phyloP scores from a whole-genome alignment of 2,888 invertebrate genomes.

The Andrena marginata region DNA sequence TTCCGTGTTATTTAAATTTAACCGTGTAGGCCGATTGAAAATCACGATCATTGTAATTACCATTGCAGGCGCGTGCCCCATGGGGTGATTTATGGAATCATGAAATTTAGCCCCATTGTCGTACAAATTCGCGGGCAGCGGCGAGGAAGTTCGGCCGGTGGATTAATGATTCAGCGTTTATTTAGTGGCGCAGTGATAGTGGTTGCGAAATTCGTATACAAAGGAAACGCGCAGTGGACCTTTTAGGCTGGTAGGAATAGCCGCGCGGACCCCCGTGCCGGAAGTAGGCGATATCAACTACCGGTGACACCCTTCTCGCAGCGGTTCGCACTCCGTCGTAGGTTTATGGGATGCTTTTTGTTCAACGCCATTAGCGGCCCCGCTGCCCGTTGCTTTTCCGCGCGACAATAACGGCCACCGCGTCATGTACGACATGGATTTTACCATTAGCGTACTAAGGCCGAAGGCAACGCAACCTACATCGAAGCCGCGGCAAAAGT shows the following conservation, averaged over 20 bases:
- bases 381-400: slow-evolving; percentile 60
- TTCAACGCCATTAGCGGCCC: slow-evolving; percentile 58
- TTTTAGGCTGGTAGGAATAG: slow-evolving; percentile 58
- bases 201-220: slow-evolving; percentile 53
- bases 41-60: slow-evolving; percentile 65
- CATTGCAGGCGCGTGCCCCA: slow-evolving; percentile 24
- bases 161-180: slow-evolving; percentile 66
- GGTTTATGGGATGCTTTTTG: slow-evolving; percentile 67
- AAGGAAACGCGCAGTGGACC: slow-evolving; percentile 62
- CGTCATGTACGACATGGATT: slow-evolving; percentile 62
- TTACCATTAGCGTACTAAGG: slow-evolving; percentile 49
- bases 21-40: slow-evolving; percentile 55
- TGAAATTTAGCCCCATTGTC: slow-evolving; percentile 65
- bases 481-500: slow-evolving; percentile 41
- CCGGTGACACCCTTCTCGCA: slow-evolving; percentile 56
- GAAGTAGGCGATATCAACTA: slow-evolving; percentile 64
- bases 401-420: slow-evolving; percentile 45
- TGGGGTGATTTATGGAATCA: slow-evolving; percentile 64
- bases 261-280: slow-evolving; percentile 52
- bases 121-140: slow-evolving; percentile 55
- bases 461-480: slow-evolving; percentile 1
- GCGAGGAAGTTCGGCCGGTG: slow-evolving; percentile 54
- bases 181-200: slow-evolving; percentile 59
- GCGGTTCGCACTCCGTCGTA: slow-evolving; percentile 50
- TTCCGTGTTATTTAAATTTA: slow-evolving; percentile 62